phyloP scores from a whole-genome alignment of 2,113 vertebrate species.

The Channa maculata region DNA sequence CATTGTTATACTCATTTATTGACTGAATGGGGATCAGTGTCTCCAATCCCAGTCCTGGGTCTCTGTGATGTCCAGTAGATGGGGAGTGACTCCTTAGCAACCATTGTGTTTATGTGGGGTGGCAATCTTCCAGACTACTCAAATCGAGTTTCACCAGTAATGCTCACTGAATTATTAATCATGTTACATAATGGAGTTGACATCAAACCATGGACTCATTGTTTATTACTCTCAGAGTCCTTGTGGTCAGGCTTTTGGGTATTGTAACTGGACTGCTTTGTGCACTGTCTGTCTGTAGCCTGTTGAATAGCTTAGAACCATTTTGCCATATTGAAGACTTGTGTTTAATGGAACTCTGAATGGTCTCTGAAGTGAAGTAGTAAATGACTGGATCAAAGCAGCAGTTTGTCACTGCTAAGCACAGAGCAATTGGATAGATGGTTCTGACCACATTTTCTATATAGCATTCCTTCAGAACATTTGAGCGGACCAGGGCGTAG shows the following conservation, averaged over 20 bases:
- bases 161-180: constrained; percentile 1
- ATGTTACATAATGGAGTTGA: neutral
- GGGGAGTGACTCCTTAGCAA: constrained; percentile 31
- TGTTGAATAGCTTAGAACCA: constrained; percentile 84
- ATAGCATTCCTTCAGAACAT: constrained; percentile 86
- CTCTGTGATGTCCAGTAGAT: constrained; percentile 17
- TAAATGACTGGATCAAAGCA: constrained; percentile 98
- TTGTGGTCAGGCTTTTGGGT: constrained; percentile 60
- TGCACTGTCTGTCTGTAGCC: constrained; percentile 84
- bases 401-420: constrained; percentile 96
- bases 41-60: constrained; percentile 17
- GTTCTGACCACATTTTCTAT: constrained; percentile 88
- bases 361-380: constrained; percentile 96
- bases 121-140: neutral
- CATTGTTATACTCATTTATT: constrained; percentile 1
- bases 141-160: constrained; percentile 16
- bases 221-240: constrained; percentile 81
- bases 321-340: constrained; percentile 79
- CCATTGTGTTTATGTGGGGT: constrained; percentile 27
- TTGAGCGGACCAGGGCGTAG: constrained; percentile 94
- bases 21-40: constrained; percentile 1
- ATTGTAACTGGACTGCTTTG: constrained; percentile 76
- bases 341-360: constrained; percentile 95
- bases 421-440: constrained; percentile 94
- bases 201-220: constrained; percentile 87